Evolutionary conservation across 2,888 invertebrate genomes (phyloP).

Genomic region (Lacanobia oleracea): DNA sequence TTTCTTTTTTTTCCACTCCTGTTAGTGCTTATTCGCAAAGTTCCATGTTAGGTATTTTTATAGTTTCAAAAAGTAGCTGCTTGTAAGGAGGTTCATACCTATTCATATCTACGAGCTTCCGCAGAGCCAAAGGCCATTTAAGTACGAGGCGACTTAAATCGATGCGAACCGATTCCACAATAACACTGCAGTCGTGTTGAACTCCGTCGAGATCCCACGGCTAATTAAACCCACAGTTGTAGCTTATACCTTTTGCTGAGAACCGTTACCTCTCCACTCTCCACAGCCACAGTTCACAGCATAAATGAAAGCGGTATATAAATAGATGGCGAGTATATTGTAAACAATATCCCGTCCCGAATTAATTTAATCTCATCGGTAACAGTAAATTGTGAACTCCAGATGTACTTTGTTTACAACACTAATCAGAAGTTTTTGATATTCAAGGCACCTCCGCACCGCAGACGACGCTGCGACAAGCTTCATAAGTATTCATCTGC

Average conservation of each 20-base stretch:
- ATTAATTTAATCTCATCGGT: slow-evolving; percentile 53
- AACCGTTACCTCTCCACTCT: slow-evolving; percentile 21
- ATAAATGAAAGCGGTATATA: slow-evolving; percentile 7
- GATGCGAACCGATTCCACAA: slow-evolving; percentile 25
- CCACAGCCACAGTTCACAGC: slow-evolving; percentile 1
- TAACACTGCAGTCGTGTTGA: slow-evolving; percentile 34
- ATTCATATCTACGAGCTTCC: not conserved
- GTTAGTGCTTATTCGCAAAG: not conserved
- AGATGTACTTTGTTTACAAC: slow-evolving; percentile 60
- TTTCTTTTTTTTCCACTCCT: not conserved
- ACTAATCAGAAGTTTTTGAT: slow-evolving; percentile 63
- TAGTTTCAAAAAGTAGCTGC: not conserved
- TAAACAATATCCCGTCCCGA: slow-evolving; percentile 32
- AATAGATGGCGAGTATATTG: not conserved
- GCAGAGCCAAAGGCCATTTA: not conserved
- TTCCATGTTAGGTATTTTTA: not conserved
- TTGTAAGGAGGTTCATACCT: not conserved
- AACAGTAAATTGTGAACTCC: slow-evolving; percentile 46
- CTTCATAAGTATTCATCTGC: slow-evolving; percentile 68
- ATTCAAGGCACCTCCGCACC: slow-evolving; percentile 53
- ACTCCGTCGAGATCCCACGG: slow-evolving; percentile 38
- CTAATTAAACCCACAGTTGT: slow-evolving; percentile 54
- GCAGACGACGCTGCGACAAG: slow-evolving; percentile 58
- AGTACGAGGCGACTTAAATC: slow-evolving; percentile 14
- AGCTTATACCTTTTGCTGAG: slow-evolving; percentile 12